These are phyloP conservation scores for Podabrus alpinus DNA, from an alignment of 2,888 invertebrate species.

Conservation along the genomic window DNA sequence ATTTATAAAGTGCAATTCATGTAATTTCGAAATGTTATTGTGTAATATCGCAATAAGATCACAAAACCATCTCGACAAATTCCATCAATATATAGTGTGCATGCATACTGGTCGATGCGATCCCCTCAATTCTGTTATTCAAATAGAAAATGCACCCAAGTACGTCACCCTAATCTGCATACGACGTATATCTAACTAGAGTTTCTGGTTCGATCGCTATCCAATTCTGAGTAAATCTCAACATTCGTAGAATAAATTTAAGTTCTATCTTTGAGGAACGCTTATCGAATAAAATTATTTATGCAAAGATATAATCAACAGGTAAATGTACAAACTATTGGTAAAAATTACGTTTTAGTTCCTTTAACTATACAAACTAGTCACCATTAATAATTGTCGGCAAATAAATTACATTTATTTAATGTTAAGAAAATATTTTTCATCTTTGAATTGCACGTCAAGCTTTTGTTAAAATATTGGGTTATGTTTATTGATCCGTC, in stretches of 20 bases:
- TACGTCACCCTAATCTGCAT: conserved; percentile 23
- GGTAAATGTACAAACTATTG: background rate
- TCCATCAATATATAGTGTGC: conserved; percentile 11
- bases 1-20: background rate
- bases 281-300: background rate
- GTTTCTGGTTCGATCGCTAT: conserved; percentile 16
- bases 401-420: no score
- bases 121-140: conserved; percentile 17
- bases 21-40: background rate
- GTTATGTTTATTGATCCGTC: background rate
- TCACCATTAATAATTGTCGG: background rate
- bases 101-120: conserved; percentile 5
- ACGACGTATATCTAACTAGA: conserved; percentile 19
- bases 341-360: background rate
- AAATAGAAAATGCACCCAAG: conserved; percentile 23
- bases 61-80: conserved; percentile 1
- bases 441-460: background rate
- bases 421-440: background rate
- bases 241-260: conserved; percentile 10
- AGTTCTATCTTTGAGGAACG: conserved; percentile 11
- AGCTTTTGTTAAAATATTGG: background rate
- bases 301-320: background rate
- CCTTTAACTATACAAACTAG: background rate
- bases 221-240: conserved; percentile 21
- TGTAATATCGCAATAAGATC: background rate